A percentile compares a stretch with the other conserved stretches of the same genome.
Conservation (phyloP, 23 tunicate species). For the Aplidium turbinatum region DNA sequence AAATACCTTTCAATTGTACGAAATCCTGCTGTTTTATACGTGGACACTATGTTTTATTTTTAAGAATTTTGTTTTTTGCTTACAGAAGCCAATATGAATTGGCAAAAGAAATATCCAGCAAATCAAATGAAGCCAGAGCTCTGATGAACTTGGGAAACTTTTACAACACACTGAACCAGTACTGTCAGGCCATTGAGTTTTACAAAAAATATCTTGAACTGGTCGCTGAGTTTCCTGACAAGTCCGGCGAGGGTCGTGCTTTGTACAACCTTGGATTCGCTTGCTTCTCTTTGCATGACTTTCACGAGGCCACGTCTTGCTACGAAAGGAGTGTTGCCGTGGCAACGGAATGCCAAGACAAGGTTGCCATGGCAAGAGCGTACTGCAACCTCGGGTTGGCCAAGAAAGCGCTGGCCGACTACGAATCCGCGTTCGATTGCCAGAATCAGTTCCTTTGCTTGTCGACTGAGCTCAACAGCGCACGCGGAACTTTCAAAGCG, state of each 20-base stretch:
- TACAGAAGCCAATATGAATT: constrained; percentile 50
- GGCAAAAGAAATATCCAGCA: constrained; percentile 43
- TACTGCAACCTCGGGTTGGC: constrained; percentile 87
- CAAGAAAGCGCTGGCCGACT: constrained; percentile 40
- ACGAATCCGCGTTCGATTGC: constrained; percentile 54
- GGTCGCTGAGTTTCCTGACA: neutral
- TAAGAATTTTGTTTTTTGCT: neutral
- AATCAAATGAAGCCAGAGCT: constrained; percentile 52
- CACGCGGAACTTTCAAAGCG: constrained; percentile 70
- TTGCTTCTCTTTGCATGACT: constrained; percentile 45
- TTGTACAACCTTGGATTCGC: constrained; percentile 91
- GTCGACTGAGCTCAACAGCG: constrained; percentile 57
- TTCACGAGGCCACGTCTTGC: constrained; percentile 41
- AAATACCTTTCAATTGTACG: too few relatives aligned
- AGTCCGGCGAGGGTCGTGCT: constrained; percentile 62
- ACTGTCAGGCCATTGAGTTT: constrained; percentile 41
- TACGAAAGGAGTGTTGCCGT: constrained; percentile 56
- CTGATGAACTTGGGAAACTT: constrained; percentile 82
- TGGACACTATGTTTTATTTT: too few relatives aligned
- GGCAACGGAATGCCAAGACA: constrained; percentile 39
- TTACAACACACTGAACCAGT: constrained; percentile 48
- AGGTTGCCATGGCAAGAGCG: constrained; percentile 72
- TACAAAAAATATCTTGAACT: constrained; percentile 55
- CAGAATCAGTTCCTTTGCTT: constrained; percentile 56
- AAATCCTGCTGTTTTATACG: too few relatives aligned